Evolutionary conservation across 2,113 vertebrate genomes (phyloP).

Genomic region (Boulengeromyrus knoepffleri): DNA sequence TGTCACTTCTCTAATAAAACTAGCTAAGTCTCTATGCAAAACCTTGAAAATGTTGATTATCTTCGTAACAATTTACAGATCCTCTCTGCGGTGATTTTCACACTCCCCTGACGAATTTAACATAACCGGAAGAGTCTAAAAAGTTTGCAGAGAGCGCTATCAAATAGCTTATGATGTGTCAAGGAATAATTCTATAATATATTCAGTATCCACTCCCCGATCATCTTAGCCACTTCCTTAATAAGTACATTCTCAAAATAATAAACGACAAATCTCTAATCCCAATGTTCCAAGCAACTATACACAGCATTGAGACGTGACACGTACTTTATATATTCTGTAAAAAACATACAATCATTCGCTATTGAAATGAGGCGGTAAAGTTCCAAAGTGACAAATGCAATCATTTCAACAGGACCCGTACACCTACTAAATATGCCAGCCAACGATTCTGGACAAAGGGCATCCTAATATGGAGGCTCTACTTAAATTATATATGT

Average conservation of each 20-base stretch:
- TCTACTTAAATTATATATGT: neutral
- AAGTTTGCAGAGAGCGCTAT: conserved; percentile 26
- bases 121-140: neutral
- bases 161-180: conserved; percentile 8
- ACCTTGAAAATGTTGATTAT: neutral
- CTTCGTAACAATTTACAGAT: neutral
- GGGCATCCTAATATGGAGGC: conserved; percentile 20
- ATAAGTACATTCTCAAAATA: conserved; percentile 23
- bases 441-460: conserved; percentile 37
- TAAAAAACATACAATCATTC: conserved; percentile 65
- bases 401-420: conserved; percentile 25
- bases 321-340: conserved; percentile 43
- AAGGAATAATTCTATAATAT: conserved; percentile 5
- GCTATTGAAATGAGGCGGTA: conserved; percentile 39
- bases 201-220: conserved; percentile 5
- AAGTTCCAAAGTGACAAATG: conserved; percentile 35
- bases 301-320: conserved; percentile 48
- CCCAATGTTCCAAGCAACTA: conserved; percentile 52
- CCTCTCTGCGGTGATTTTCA: neutral
- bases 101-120: neutral
- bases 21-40: neutral
- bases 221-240: neutral
- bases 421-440: conserved; percentile 35
- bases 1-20: conserved; percentile 2
- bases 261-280: conserved; percentile 22